Evolutionary conservation across 2,888 invertebrate species (phyloP), one percentile per base, ranked within the genome.

Genomic region (Chelonus formosanus): DNA sequence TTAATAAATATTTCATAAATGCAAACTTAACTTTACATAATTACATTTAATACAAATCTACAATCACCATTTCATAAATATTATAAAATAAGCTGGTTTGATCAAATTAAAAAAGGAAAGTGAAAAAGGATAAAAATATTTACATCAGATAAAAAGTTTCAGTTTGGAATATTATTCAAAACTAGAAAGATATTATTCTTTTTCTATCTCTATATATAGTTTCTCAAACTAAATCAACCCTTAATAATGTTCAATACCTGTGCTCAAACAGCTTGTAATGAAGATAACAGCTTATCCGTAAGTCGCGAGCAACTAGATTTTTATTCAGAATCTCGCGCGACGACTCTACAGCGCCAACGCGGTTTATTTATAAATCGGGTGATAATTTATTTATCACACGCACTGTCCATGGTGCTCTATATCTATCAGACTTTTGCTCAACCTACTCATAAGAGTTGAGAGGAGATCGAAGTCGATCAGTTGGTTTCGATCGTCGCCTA

Each of bases 371-470:
- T 75, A 74, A 75, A 70, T 70, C 71, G 73, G 75, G 72, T 34
- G 72, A 75, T 76, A 75, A 76, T 77, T 77, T 77, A 76, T 75
- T 76, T 75, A 75, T 74, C 73, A 70, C 61, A 32, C 44, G 47
- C 10, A 47, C 32, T 58, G 10, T 58, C n/a, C 32, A 47, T 35
- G 20, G 31, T 48, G 10, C 34, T 45, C 35, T 58, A 47, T 47
- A 58, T 32, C 47, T 58, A 10, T 52, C 34, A 32, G 8, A 52
- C 32, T 34, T 32, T 31, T 52, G 31, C 34, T 34, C 32, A 5
- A 5, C 58, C 58, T 58, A 58, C 58, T 58, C 58, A 32, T 5
- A 6, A 40, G 40, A 40, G 40, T 40, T 52, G 34, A 8, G 32
- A 52, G n/a, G 45, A 54, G 54, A 53, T 52, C n/a, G 8, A 32